Percentiles rank a stretch among this genome's conserved stretches.
Evolutionary conservation across 1,140 invertebrate genomes (phyloP).

Genomic region (Cherax quadricarinatus): DNA sequence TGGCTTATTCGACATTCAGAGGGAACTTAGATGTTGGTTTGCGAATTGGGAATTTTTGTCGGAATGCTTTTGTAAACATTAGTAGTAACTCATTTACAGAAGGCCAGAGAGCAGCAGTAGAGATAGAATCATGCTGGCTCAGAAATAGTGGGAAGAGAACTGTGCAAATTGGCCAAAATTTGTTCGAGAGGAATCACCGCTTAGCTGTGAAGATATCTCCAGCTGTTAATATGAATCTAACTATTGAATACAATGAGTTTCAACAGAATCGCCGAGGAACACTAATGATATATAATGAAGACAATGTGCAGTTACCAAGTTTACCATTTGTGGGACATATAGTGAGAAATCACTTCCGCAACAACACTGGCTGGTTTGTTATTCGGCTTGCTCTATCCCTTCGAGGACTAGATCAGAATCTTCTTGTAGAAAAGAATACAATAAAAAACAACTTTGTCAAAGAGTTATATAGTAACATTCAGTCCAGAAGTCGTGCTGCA

Average conservation of each 20-base stretch:
- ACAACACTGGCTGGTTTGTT: constrained; percentile 92
- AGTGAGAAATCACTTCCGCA: constrained; percentile 91
- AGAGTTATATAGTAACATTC: constrained; percentile 90
- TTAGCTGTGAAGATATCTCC: constrained; percentile 89
- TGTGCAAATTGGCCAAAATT: constrained; percentile 92
- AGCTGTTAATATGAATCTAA: constrained; percentile 87
- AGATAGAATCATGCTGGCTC: constrained; percentile 88
- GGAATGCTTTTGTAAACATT: constrained; percentile 85
- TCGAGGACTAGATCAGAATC: constrained; percentile 82
- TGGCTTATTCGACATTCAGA: constrained; percentile 91
- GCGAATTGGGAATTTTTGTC: constrained; percentile 82
- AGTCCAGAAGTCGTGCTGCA: constrained; percentile 90
- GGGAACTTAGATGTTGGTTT: constrained; percentile 90
- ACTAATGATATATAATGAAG: constrained; percentile 92
- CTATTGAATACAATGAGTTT: constrained; percentile 93
- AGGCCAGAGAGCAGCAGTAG: constrained; percentile 85
- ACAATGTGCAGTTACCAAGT: constrained; percentile 82
- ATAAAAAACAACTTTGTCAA: constrained; percentile 90
- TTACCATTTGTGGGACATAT: constrained; percentile 85
- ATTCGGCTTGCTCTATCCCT: constrained; percentile 91
- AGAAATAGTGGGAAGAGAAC: constrained; percentile 25
- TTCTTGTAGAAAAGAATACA: constrained; percentile 93
- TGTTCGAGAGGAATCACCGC: constrained; percentile 86
- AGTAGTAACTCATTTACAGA: constrained; percentile 90
- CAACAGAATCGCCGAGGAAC: constrained; percentile 87